Evolutionary conservation across 2,113 vertebrate species (phyloP).

Genomic region (Centropristis striata): DNA sequence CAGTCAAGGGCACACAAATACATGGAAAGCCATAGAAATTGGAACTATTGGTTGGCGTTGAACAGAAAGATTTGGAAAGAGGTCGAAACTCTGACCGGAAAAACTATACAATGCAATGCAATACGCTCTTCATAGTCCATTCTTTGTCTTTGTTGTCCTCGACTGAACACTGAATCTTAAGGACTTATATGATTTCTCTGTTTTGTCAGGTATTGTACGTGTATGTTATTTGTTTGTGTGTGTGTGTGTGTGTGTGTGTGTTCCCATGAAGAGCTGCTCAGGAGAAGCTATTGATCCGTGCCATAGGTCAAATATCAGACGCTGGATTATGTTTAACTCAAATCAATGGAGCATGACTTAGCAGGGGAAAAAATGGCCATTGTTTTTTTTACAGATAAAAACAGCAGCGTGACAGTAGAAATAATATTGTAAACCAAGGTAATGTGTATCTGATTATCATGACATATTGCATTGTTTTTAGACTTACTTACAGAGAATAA

Average conservation of each 20-base stretch:
- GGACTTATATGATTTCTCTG: background rate
- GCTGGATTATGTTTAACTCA: constrained; percentile 11
- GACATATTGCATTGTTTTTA: background rate
- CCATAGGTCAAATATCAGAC: constrained; percentile 34
- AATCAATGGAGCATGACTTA: no score
- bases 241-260: no score
- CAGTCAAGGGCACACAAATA: background rate
- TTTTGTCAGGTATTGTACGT: background rate
- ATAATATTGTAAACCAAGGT: background rate
- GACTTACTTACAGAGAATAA: constrained; percentile 6
- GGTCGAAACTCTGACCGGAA: background rate
- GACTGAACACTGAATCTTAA: constrained; percentile 17
- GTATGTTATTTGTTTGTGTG: constrained; percentile 2
- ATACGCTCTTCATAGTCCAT: background rate
- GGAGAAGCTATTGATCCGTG: constrained; percentile 30
- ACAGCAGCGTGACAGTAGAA: background rate
- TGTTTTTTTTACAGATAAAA: background rate
- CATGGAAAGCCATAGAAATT: constrained; percentile 13
- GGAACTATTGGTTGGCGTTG: constrained; percentile 10
- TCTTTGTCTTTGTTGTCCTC: background rate
- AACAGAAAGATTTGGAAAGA: background rate
- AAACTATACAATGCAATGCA: constrained; percentile 13
- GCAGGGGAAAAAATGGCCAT: no score
- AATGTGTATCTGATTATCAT: background rate
- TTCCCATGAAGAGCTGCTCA: background rate